Percentiles rank a stretch among this genome's conserved stretches.
phyloP scores from a whole-genome alignment of 2,113 vertebrate species.

The Cyphomyrus plagiostoma region DNA sequence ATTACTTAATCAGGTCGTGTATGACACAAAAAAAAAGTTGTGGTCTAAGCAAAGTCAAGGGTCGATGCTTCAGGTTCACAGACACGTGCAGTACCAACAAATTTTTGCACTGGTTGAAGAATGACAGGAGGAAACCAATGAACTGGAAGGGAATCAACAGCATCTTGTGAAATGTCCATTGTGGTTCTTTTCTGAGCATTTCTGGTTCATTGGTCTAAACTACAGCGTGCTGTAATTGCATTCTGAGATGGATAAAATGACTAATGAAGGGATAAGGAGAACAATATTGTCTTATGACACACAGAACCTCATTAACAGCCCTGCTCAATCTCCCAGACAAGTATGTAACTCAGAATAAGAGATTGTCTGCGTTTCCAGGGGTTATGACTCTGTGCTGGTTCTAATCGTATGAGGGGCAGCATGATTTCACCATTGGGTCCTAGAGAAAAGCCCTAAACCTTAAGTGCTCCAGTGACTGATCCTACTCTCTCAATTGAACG shows the following conservation, averaged over 20 bases:
- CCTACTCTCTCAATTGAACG: not conserved
- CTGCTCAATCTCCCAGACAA: not conserved
- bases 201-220: not conserved
- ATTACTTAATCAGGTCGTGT: not conserved
- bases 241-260: not conserved
- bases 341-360: not conserved
- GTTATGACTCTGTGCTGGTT: not conserved
- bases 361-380: not conserved
- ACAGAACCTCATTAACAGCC: not conserved
- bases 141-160: not conserved
- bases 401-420: not conserved
- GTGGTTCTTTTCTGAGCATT: not conserved
- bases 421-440: not conserved
- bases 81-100: not conserved
- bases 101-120: not conserved
- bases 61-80: not conserved
- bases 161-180: not conserved
- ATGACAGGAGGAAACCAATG: not conserved
- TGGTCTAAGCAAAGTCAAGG: not conserved
- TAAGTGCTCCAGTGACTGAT: not conserved
- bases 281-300: not conserved
- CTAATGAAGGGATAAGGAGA: not conserved
- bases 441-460: not conserved
- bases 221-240: not conserved
- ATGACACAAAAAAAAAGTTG: not conserved